Evolutionary conservation across 2,797 vertebrate species (phyloP).

Genomic region (Lithobates pipiens): DNA sequence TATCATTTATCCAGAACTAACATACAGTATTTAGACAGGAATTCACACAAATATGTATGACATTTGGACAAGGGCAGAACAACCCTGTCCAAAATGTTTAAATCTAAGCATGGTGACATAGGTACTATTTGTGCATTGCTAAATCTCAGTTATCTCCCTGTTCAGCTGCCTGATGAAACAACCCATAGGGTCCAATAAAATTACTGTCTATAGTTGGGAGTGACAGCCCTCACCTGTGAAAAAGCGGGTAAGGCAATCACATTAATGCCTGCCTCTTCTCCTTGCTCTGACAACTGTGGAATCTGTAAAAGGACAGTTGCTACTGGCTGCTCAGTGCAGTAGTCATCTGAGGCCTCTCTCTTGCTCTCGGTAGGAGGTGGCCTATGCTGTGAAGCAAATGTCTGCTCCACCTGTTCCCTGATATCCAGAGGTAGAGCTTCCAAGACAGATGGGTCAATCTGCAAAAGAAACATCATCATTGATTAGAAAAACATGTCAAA

Average conservation of each 20-base stretch:
- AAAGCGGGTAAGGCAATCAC: slow-evolving; percentile 92
- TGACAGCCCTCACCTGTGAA: slow-evolving; percentile 83
- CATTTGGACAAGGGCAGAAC: too few relatives aligned
- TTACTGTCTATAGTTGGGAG: background rate
- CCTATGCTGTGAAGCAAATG: slow-evolving; percentile 77
- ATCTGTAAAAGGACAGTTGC: slow-evolving; percentile 89
- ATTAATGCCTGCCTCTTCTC: slow-evolving; percentile 80
- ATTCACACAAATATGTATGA: too few relatives aligned
- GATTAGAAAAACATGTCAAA: background rate
- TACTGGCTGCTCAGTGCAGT: slow-evolving; percentile 72
- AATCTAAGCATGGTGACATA: too few relatives aligned
- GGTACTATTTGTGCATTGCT: too few relatives aligned
- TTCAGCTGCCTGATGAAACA: too few relatives aligned
- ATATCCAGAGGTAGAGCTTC: slow-evolving; percentile 91
- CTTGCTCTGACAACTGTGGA: slow-evolving; percentile 83
- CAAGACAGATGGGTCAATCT: slow-evolving; percentile 93
- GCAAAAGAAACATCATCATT: slow-evolving; percentile 32
- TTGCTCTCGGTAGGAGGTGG: slow-evolving; percentile 66
- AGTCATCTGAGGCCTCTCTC: slow-evolving; percentile 67
- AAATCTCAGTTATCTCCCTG: too few relatives aligned
- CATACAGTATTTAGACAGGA: too few relatives aligned
- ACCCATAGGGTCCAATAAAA: background rate
- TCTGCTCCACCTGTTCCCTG: slow-evolving; percentile 89
- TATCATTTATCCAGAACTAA: too few relatives aligned
- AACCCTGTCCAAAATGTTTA: too few relatives aligned